Evolutionary conservation across 1,140 invertebrate species (phyloP).

Genomic region (Polypedilum vanderplanki): DNA sequence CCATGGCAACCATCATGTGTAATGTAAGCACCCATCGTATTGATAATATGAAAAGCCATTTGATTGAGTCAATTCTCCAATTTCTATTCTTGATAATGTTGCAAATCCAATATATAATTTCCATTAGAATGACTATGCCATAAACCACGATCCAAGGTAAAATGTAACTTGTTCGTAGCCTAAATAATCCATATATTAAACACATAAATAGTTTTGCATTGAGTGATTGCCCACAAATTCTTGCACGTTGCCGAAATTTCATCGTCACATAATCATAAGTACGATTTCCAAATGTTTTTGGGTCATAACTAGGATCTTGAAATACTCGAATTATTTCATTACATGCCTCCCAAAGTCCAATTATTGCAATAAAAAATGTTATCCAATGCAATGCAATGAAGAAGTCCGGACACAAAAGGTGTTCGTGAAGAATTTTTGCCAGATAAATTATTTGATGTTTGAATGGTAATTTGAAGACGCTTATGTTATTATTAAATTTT

Average conservation of each 20-base stretch:
- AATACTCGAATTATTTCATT: background rate
- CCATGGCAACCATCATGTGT: background rate
- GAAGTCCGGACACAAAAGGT: background rate
- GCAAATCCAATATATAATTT: background rate
- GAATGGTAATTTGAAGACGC: background rate
- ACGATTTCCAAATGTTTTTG: background rate
- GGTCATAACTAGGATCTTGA: background rate
- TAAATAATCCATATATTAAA: background rate
- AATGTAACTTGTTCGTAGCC: background rate
- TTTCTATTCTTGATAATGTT: background rate
- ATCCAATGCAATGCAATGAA: background rate
- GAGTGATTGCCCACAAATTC: background rate
- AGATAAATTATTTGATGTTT: background rate
- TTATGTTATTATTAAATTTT: background rate
- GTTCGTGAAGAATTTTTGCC: background rate
- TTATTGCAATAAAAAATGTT: background rate
- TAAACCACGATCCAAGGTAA: background rate
- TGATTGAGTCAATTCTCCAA: background rate
- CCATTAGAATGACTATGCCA: background rate
- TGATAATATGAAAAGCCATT: background rate
- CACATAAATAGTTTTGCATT: background rate
- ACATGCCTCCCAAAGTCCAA: background rate
- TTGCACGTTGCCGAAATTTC: background rate
- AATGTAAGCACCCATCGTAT: background rate
- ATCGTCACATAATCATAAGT: background rate